Percentiles rank a stretch among this genome's conserved stretches.
phyloP scores from a whole-genome alignment of 2,888 invertebrate genomes.

The Tiliacea citrago region DNA sequence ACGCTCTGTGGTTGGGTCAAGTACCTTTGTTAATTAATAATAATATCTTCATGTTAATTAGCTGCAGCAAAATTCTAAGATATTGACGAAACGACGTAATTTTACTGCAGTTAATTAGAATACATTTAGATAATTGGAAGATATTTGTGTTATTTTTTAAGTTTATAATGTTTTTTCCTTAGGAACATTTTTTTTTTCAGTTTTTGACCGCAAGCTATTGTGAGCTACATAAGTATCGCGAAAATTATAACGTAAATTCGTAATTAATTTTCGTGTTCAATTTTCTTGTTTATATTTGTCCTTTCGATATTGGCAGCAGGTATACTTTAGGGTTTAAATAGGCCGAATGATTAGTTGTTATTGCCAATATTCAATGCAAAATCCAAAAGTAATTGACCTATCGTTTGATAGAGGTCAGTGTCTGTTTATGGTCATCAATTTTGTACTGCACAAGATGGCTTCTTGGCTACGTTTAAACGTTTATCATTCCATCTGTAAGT shows the following conservation, averaged over 20 bases:
- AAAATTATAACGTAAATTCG: background rate
- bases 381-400: conserved; percentile 37
- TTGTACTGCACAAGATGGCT: conserved; percentile 28
- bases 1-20: background rate
- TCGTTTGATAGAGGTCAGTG: conserved; percentile 4
- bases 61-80: too few relatives aligned
- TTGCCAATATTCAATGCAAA: conserved; percentile 27
- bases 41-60: too few relatives aligned
- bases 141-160: background rate
- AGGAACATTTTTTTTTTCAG: too few relatives aligned
- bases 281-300: background rate
- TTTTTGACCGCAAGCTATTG: too few relatives aligned
- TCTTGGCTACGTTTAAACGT: conserved; percentile 25
- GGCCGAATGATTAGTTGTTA: conserved; percentile 15
- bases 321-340: conserved; percentile 1
- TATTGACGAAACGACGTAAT: too few relatives aligned
- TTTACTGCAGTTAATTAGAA: too few relatives aligned
- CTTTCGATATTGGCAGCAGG: conserved; percentile 7
- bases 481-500: conserved; percentile 21
- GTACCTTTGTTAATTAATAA: conserved; percentile 15
- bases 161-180: too few relatives aligned
- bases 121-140: too few relatives aligned
- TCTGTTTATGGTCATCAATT: conserved; percentile 36
- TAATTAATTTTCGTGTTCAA: background rate
- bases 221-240: too few relatives aligned